Conservation (phyloP, 1,140 invertebrate genomes). For the Brachionus paranguensis region DNA sequence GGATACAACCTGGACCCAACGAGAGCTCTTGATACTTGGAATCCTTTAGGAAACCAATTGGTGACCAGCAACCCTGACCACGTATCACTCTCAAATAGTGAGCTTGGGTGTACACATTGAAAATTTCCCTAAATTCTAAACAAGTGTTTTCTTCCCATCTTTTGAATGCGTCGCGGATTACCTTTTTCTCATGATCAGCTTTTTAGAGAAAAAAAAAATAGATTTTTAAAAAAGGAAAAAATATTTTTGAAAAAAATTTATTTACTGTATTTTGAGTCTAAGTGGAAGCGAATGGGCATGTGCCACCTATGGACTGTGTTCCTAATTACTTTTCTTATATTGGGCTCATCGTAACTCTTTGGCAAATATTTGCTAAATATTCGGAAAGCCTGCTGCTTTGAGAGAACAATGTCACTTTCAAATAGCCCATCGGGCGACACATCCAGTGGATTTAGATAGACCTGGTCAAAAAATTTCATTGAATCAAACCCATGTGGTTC, state of each 20-base stretch:
- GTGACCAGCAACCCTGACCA: slow-evolving; percentile 14
- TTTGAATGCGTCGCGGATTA: not conserved
- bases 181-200: not conserved
- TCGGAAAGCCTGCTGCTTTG: slow-evolving; percentile 6
- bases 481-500: not conserved
- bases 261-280: slow-evolving; percentile 3
- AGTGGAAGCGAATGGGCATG: slow-evolving; percentile 4
- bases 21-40: slow-evolving; percentile 5
- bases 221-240: not conserved
- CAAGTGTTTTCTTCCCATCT: slow-evolving; percentile 35
- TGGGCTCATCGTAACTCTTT: not conserved
- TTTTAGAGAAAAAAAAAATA: not conserved
- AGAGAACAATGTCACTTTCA: slow-evolving; percentile 23
- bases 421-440: not conserved
- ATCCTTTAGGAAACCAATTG: not conserved
- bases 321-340: slow-evolving; percentile 17
- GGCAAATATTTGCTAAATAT: not conserved
- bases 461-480: slow-evolving; percentile 9
- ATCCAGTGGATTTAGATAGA: not conserved
- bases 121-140: slow-evolving; percentile 10
- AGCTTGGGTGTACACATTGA: not conserved
- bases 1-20: not conserved
- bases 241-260: not conserved
- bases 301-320: not conserved
- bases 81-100: not conserved